Evolutionary conservation across 2,797 vertebrate species (phyloP), one percentile per base, ranked within the genome.

Genomic region (Melanotaenia parkinsoni): DNA sequence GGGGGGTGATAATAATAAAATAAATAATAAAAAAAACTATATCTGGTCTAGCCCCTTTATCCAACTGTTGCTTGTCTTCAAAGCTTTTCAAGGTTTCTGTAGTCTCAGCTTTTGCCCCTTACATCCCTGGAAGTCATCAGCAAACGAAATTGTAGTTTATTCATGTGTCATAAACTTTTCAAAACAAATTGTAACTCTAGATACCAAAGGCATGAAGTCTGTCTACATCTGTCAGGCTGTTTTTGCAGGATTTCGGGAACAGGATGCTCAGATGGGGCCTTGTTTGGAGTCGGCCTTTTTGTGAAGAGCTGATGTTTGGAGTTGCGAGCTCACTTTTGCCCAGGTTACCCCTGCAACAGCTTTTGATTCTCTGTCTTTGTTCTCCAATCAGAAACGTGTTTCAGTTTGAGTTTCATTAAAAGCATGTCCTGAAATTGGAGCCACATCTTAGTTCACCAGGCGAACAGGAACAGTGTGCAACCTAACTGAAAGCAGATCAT

Each of bases 351-450:
- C 86, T 69, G 76, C 76, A 85, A 79, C 84, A 61, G 80, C 86
- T 80, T 89, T 89, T 57, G 81, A 87, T 86, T 89, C 76, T 38
- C 30, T 0, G 28, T 47, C 92, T 94, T 93, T 94, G 92, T 93
- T 94, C 90, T 92, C 84, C 88, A 86, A 88, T 92, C 84, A 85
- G 77, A 90, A 91, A 91, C 77, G 85, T 86, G 90, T 91, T 94
- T 91, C 88, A 86, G 88, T 93, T 94, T 90, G 91, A 91, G 87
- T 92, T 94, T 91, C 92, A 94, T 93, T 91, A 93, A 91, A 93
- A 94, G 93, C 93, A 92, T 84, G 88, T 93, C 91, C 82, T 88
- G 90, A 92, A 93, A 94, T 72, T 74, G 75, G 91, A 94, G 89
- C 92, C 80, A 58, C 74, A 67, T 81, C 86, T 90, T 92, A 92